Evolutionary conservation across 1,140 invertebrate species (phyloP), one percentile per base, ranked within the genome.

Genomic region (Brachionus rubens): DNA sequence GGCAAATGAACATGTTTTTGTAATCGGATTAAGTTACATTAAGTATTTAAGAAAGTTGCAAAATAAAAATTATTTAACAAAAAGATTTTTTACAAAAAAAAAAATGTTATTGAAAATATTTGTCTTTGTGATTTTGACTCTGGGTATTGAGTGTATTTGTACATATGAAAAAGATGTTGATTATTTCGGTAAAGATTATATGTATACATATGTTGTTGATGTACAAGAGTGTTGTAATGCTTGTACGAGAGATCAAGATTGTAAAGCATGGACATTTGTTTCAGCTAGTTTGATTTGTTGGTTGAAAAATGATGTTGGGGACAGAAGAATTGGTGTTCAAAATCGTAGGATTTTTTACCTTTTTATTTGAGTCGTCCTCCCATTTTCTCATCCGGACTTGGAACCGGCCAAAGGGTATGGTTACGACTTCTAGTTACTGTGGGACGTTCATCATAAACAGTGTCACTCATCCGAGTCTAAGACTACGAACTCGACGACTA

Each of bases 51-150:
- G n/a, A n/a, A n/a, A n/a, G n/a, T n/a, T n/a, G n/a, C n/a, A n/a
- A n/a, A n/a, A n/a, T n/a, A n/a, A n/a, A n/a, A n/a, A 54, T 54
- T 59, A 59, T 59, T 59, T 59, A 59, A 59, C 36, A 59, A 33
- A 59, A 59, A 36, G 54, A 59, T 59, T 40, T 59, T n/a, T n/a
- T n/a, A n/a, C n/a, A n/a, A n/a, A n/a, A n/a, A n/a, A 59, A 59
- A 59, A 59, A 59, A 16, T 36, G n/a, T n/a, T n/a, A n/a, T 30
- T 12, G 36, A 54, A 26, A 56, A 33, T 36, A 33, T 36, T 33
- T 59, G 19, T 59, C 14, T 59, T 59, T 59, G n/a, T 59, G 36
- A 59, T 36, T 59, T 33, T 59, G 36, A 33, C 30, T n/a, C 0
- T 59, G 10, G 10, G 7, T 59, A 9, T 40, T 36, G 33, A 16